A percentile compares a stretch with the other conserved stretches of the same genome.
Conservation (phyloP, 64 coral and sea anemone genomes). For the Montipora foliosa region DNA sequence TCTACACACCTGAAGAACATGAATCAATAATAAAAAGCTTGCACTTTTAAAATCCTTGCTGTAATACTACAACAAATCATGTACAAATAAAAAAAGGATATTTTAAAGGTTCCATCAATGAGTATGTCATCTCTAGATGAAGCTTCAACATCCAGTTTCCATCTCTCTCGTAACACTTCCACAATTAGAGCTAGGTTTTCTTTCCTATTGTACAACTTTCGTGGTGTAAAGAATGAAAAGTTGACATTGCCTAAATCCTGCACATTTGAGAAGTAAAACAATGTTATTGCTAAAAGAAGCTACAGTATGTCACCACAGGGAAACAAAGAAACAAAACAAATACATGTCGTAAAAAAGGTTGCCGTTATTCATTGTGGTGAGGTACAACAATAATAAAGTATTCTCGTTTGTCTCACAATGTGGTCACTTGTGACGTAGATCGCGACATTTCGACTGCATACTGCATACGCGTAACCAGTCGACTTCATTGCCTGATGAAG, state of each 20-base stretch:
- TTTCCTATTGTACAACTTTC: conserved; percentile 78
- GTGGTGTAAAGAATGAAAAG: conserved; percentile 84
- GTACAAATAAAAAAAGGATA: conserved; percentile 65
- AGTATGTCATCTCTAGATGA: conserved; percentile 92
- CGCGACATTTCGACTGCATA: no score
- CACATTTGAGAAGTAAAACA: conserved; percentile 1
- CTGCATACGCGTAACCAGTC: no score
- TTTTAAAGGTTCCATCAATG: conserved; percentile 86
- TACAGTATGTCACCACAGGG: no score
- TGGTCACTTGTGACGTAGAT: no score
- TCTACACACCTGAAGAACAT: no score
- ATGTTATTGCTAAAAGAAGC: not conserved
- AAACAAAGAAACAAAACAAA: no score
- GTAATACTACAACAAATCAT: not conserved
- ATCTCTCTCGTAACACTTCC: conserved; percentile 64
- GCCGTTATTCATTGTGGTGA: no score
- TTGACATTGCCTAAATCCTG: conserved; percentile 94
- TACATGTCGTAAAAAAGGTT: no score
- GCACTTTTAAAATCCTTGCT: not conserved
- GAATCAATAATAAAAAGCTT: no score
- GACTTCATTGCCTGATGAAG: no score
- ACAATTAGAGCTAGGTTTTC: conserved; percentile 89
- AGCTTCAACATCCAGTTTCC: conserved; percentile 79
- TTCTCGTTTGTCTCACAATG: no score
- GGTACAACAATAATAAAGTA: no score